Evolutionary conservation across 2,113 vertebrate species (phyloP), one percentile per base, ranked within the genome.

Genomic region (Phyllopteryx taeniolatus): DNA sequence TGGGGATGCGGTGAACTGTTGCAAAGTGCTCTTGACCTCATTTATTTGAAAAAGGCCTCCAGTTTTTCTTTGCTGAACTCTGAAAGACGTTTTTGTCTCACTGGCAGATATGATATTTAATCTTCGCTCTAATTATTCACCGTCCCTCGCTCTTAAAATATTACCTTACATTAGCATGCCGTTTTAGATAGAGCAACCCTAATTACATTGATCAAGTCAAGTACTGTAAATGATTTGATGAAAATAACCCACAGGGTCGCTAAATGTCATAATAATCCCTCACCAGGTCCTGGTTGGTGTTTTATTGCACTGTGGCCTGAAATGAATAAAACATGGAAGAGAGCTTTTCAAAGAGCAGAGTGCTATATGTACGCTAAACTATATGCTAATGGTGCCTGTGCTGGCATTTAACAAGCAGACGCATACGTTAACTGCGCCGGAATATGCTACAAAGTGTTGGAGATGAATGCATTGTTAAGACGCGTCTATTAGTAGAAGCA

Each of bases 11-110:
- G 9, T 79, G 60, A 78, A 80, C 74, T 70, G 57, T 71, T 70
- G 68, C 53, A 72, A 78, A 80, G 56, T 62, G 65, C 53, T 49
- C 76, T 79, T 85, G 71, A 83, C 74, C 77, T 81, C 57, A 69
- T 79, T 78, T 70, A 71, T 72, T 49, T 68, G 11, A 46, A 76
- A 68, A 62, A 33, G 15, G 60, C 72, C 14, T 19, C 20, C 57
- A 71, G 67, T 60, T 60, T 65, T 46, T 22, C 33, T 81, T 70
- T 78, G 68, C 31, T 20, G 14, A 15, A 71, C n/a, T 49, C 54
- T 63, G 62, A 33, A 71, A 63, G 56, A 70, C 63, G 19, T 60
- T 60, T 66, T 74, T 27, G 56, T 67, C 74, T 68, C 54, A 68
- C 43, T 39, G 56, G 68, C 8, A 71, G 33, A 60, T 39, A 5